A percentile compares a stretch with the other conserved stretches of the same genome.
Evolutionary conservation across 2,797 vertebrate species (phyloP).

Genomic region (Myoxocephalus aenaeus): DNA sequence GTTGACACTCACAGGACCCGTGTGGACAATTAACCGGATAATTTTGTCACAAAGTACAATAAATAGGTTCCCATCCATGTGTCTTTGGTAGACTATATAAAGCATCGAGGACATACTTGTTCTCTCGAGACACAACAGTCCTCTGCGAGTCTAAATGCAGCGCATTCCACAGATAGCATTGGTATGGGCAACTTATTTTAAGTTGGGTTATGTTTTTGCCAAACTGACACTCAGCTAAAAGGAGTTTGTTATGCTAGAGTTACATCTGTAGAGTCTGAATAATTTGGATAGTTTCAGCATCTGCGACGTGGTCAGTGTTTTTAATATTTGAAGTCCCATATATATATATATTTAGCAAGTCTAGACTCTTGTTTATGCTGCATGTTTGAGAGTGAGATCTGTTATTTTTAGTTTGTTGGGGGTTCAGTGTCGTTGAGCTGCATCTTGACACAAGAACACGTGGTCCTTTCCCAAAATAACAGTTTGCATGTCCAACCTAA

Average conservation of each 20-base stretch:
- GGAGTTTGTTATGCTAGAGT: constrained; percentile 10
- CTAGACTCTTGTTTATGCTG: background rate
- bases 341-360: background rate
- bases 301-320: background rate
- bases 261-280: background rate
- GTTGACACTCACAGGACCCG: background rate
- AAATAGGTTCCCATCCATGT: background rate
- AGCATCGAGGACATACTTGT: background rate
- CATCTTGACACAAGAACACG: background rate
- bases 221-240: constrained; percentile 1
- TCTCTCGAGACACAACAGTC: constrained; percentile 32
- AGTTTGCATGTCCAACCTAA: too few species aligned
- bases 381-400: background rate
- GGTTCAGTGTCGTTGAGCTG: background rate
- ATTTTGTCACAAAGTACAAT: background rate
- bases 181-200: constrained; percentile 52
- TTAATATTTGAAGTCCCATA: background rate
- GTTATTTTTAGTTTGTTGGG: background rate
- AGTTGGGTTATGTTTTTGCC: constrained; percentile 18
- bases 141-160: constrained; percentile 60
- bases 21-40: background rate
- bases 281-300: background rate
- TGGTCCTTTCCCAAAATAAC: too few species aligned
- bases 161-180: constrained; percentile 72
- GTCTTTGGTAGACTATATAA: background rate